Evolutionary conservation across 2,113 vertebrate genomes (phyloP), one percentile per base, ranked within the genome.

Genomic region (Phainopepla nitens): DNA sequence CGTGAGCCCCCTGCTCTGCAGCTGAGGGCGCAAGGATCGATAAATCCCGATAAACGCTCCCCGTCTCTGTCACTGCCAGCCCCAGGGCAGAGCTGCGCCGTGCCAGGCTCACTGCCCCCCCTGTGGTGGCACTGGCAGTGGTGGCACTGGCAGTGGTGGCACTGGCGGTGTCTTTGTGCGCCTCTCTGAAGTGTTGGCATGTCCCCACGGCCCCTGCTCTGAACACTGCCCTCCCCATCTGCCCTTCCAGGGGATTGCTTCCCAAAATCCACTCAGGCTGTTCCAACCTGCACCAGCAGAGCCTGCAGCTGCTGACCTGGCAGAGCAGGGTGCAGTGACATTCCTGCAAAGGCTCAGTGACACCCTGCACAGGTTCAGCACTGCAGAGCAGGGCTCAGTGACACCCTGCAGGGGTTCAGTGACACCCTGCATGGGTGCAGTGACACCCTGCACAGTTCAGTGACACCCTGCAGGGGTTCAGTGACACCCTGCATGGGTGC

Each of bases 21-120:
- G 62, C 58, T 4, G 22, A 57, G 45, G 82, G 58, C 68, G 53
- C 65, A 7, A 13, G 50, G n/a, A 60, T 2, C 0, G 0, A 22
- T 3, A 31, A 84, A 87, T 17, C 24, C 60, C 9, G 3, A 22
- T 2, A 68, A 78, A 50, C 3, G 71, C 68, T 94, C 28, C 42
- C 57, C 15, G 0, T 2, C 39, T 25, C 39, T 36, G 75, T 3
- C 8, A 0, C 11, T 31, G 68, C 20, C 58, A 39, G 64, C 36
- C 42, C 35, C 70, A n/a, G 36, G 41, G 45, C 83, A 33, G 28
- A 33, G 78, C 50, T 69, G 62, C 41, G 2, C 35, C 17, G 1
- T 2, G 15, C 8, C 15, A 3, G 61, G 66, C 19, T 88, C 86
- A 19, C 31, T 39, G 81, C 41, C 87, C 80, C 22, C 65, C 65